Conservation (phyloP, 2,797 vertebrate species). For the Enteromius argenteus region DNA sequence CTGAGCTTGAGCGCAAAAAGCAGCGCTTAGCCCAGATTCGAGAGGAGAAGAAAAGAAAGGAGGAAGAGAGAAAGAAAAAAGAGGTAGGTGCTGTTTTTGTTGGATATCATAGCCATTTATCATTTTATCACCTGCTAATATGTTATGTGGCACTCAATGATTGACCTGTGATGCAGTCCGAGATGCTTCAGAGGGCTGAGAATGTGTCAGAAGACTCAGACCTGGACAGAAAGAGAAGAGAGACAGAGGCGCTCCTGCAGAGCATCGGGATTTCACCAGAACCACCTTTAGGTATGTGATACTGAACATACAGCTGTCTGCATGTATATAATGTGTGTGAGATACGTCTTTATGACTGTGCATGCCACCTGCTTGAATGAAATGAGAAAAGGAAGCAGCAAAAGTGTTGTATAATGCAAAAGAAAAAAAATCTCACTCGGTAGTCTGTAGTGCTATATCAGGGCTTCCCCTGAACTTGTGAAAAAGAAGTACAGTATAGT, state of each 20-base stretch:
- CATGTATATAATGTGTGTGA: conserved; percentile 2
- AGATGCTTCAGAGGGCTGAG: conserved; percentile 86
- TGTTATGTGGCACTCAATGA: background rate
- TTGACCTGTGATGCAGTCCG: conserved; percentile 67
- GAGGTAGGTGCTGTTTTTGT: conserved; percentile 75
- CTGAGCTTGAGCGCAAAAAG: conserved; percentile 90
- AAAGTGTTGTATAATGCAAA: background rate
- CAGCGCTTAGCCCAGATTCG: conserved; percentile 89
- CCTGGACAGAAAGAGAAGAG: conserved; percentile 85
- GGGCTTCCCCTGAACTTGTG: background rate
- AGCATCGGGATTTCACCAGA: conserved; percentile 90
- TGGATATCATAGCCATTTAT: background rate
- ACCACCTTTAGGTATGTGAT: conserved; percentile 84
- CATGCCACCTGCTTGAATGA: conserved; percentile 10
- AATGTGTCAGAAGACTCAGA: conserved; percentile 83
- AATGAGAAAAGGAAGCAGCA: background rate
- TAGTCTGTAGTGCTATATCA: background rate
- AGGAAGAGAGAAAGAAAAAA: conserved; percentile 89
- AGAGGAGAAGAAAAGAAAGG: conserved; percentile 89
- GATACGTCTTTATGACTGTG: background rate
- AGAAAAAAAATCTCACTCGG: background rate
- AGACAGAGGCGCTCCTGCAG: conserved; percentile 87
- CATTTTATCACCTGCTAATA: background rate
- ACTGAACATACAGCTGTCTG: background rate
- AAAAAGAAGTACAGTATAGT: conserved; percentile 1